Evolutionary conservation across 1,140 invertebrate genomes (phyloP), one percentile per base, ranked within the genome.

Genomic region (Zaprionus africanus): DNA sequence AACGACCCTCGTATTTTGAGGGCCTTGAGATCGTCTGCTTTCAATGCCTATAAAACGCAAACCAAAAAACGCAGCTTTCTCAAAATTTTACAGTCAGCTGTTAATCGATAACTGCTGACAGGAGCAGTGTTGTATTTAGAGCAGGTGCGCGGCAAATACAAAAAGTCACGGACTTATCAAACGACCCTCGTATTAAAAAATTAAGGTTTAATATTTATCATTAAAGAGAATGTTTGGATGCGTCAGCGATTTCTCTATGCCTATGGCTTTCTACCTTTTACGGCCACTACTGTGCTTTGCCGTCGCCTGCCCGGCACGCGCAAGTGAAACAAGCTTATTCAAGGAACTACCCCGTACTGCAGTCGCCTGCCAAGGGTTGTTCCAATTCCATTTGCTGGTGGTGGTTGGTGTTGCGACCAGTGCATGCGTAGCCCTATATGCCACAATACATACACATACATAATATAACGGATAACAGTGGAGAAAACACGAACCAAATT

Each of bases 401-500:
- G 59, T 81, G 67, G 78, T 74, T 64, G 62, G 69, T 79, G 56
- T 72, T 71, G 70, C 76, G 38, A 57, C 81, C 74, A 84, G 84
- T 87, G 84, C 84, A 87, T 87, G 84, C 84, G 84, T 87, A 79
- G 72, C 78, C 78, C 84, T 81, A 85, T 79, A 70, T 63, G n/a
- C 12, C 5, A 58, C 41, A 62, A 36, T 26, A 15, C 13, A 22
- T 7, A 49, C 7, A 7, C n/a, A 17, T 5, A 15, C 5, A 6
- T 43, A 2, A 17, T 43, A n/a, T 43, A 17, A 43, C 15, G 15
- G 41, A n/a, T 38, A 38, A 17, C 2, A n/a, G 15, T n/a, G 41
- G n/a, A 24, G 7, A 19, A 51, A 51, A 51, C 19, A 51, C 17
- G 19, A 51, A 51, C 19, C 65, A 59, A 49, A 34, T 36, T 53